These are phyloP conservation scores for Archegozetes longisetosus DNA, from an alignment of 1,140 invertebrate species.

Conservation along the genomic window DNA sequence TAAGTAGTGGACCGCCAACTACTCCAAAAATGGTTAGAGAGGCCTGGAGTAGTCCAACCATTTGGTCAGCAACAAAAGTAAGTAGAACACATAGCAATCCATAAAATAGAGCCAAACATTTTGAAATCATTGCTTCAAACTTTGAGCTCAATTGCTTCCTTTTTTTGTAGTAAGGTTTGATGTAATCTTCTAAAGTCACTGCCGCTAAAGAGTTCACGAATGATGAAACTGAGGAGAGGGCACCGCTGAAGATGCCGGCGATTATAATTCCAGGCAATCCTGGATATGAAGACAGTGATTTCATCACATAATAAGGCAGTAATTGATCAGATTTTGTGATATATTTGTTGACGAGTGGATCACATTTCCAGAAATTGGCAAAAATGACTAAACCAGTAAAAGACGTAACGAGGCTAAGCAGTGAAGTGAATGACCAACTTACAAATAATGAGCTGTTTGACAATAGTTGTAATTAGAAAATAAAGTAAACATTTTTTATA, in stretches of 20 bases:
- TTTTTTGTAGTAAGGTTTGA: slow-evolving; percentile 31
- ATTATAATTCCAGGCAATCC: slow-evolving; percentile 65
- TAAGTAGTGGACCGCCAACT: slow-evolving; percentile 58
- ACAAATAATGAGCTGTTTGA: slow-evolving; percentile 37
- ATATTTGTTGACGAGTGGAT: slow-evolving; percentile 39
- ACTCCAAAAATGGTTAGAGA: slow-evolving; percentile 60
- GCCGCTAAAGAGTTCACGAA: slow-evolving; percentile 66
- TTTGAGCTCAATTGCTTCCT: not conserved
- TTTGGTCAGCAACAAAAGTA: slow-evolving; percentile 50
- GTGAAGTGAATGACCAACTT: slow-evolving; percentile 48
- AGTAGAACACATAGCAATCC: slow-evolving; percentile 49
- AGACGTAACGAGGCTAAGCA: slow-evolving; percentile 48
- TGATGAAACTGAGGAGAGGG: slow-evolving; percentile 67
- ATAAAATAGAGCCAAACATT: slow-evolving; percentile 34
- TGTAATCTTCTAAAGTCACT: slow-evolving; percentile 68
- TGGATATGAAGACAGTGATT: slow-evolving; percentile 42
- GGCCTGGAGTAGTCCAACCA: slow-evolving; percentile 54
- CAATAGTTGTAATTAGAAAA: not conserved
- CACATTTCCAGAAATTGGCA: slow-evolving; percentile 52
- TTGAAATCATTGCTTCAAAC: slow-evolving; percentile 17
- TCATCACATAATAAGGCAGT: slow-evolving; percentile 59
- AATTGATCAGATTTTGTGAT: slow-evolving; percentile 33
- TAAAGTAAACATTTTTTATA: not conserved
- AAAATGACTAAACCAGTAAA: slow-evolving; percentile 62
- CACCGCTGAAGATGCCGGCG: slow-evolving; percentile 63